Conservation (phyloP, 2,888 invertebrate species). For the Polydrusus cervinus region DNA sequence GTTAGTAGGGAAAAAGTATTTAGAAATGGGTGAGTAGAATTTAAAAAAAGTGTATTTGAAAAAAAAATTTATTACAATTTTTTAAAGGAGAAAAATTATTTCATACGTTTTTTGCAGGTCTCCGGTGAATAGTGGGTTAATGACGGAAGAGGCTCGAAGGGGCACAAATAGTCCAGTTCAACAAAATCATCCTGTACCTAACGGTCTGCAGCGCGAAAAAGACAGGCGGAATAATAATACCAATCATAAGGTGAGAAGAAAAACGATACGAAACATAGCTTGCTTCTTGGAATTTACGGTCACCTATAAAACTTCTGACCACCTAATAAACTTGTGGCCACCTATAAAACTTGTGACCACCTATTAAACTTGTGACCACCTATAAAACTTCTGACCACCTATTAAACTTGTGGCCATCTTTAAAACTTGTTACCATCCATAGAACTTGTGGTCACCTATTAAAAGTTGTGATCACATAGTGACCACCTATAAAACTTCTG, state of each 20-base stretch:
- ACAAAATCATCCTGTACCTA: slow-evolving; percentile 31
- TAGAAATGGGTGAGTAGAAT: slow-evolving; percentile 49
- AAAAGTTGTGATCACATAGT: no score
- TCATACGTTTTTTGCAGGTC: slow-evolving; percentile 28
- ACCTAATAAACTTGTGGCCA: no score
- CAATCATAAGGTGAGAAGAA: slow-evolving; percentile 45
- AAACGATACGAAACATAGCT: no score
- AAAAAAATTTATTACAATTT: background rate
- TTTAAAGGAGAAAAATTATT: background rate
- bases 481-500: no score
- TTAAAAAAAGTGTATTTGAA: background rate
- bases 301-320: no score
- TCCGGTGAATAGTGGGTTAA: slow-evolving; percentile 45
- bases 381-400: no score
- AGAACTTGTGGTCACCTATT: no score
- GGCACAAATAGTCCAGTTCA: slow-evolving; percentile 45
- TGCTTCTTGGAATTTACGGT: no score
- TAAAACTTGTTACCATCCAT: no score
- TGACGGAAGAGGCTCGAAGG: slow-evolving; percentile 50
- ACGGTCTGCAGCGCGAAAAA: slow-evolving; percentile 49
- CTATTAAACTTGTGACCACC: no score
- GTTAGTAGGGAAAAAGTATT: slow-evolving; percentile 65
- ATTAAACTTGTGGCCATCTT: no score
- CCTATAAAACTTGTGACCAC: no score
- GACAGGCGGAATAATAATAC: slow-evolving; percentile 48